These are phyloP conservation scores for Sarcophaga peregrina DNA, from an alignment of 1,140 invertebrate genomes.

Conservation along the genomic window DNA sequence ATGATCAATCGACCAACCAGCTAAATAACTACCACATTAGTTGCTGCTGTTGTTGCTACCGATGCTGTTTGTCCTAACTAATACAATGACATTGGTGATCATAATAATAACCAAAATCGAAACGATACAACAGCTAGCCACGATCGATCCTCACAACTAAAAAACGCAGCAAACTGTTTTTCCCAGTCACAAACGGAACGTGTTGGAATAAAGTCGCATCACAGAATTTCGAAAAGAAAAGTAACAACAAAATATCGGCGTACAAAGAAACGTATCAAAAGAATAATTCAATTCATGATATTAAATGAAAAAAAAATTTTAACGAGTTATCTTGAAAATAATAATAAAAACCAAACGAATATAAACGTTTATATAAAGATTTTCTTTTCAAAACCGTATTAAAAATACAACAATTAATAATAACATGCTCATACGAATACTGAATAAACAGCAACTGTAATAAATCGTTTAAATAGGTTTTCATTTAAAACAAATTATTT, in stretches of 20 bases:
- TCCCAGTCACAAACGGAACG: slow-evolving; percentile 61
- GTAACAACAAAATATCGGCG: neutral
- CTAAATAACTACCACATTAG: neutral
- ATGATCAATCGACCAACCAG: neutral
- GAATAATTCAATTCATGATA: neutral
- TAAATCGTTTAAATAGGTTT: slow-evolving; percentile 30
- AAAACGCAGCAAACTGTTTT: slow-evolving; percentile 49
- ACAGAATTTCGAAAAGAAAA: slow-evolving; percentile 11
- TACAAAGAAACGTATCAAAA: slow-evolving; percentile 10
- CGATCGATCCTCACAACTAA: slow-evolving; percentile 50
- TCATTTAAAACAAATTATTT: slow-evolving; percentile 3
- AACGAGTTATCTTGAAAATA: slow-evolving; percentile 31
- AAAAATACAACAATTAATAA: slow-evolving; percentile 39
- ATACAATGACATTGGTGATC: slow-evolving; percentile 37
- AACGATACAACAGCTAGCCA: neutral
- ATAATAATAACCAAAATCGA: slow-evolving; percentile 39
- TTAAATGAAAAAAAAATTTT: slow-evolving; percentile 29
- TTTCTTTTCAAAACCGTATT: slow-evolving; percentile 18
- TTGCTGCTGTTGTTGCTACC: neutral
- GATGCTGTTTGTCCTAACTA: neutral
- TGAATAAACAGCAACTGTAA: slow-evolving; percentile 3
- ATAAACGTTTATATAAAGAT: slow-evolving; percentile 1
- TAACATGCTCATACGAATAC: neutral
- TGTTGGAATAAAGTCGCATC: slow-evolving; percentile 62
- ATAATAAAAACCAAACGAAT: slow-evolving; percentile 26